Base-by-base conservation (phyloP, 2,888 invertebrate species). In the Zygothrica quintamaculata region DNA sequence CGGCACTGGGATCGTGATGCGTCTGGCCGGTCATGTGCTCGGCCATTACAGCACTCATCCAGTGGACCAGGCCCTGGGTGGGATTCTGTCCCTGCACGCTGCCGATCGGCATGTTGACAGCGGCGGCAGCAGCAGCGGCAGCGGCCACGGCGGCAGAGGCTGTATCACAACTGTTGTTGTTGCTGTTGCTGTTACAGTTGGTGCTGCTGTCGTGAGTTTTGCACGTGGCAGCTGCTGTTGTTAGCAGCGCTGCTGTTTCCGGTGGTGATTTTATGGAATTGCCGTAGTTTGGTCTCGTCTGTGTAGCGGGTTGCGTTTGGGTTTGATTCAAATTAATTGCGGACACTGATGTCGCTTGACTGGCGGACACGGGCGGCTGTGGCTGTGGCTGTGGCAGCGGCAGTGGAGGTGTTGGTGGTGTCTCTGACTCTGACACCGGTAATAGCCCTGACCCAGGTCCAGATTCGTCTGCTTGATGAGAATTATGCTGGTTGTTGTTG, bases 41-140 rank as follows among this genome's bases (percentile, higher is more conserved):
- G 62, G 97, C 97, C 97, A 97, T 97, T 88, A 97, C 97, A 33
- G 91, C 91, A 90, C 97, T 97, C 97, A 97, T 97, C 97, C 97
- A 97, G 93, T 97, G 97, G 89, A 97, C 97, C 90, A 97, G 93
- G 65, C 96, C 96, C 89, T 95, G 95, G 44, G 95, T 94, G 75
- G 94, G 94, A 91, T 93, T 93, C 91, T 93, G 93, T 87, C 93
- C 91, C 86, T 92, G 92, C 52, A 91, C 91, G 66, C 91, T 89
- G 53, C 91, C 91, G 67, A 91, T 92, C 66, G 92, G 91, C 90
- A 91, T 91, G 66, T 86, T 77, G 77, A 71, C 67, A 48, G 81
- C 68, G 65, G 77, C 70, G 48, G 76, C 60, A 57, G 69, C 71
- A 48, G 78, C 70, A 47, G 79, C 75, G 42, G 74, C 67, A 50